Evolutionary conservation across 2,888 invertebrate genomes (phyloP).

Genomic region (Caenorhabditis uteleia): DNA sequence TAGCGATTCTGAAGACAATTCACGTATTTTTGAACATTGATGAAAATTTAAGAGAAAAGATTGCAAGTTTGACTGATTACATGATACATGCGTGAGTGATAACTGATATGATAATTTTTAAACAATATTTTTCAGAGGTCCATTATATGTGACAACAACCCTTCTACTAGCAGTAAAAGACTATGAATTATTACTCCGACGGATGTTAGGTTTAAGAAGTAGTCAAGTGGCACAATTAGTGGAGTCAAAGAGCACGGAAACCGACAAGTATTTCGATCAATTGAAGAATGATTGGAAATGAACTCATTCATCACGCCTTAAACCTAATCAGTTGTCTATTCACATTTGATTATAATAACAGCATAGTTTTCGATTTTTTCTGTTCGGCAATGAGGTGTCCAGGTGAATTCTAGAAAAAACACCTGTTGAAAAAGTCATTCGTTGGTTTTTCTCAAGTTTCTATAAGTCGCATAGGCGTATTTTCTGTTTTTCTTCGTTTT

Average conservation of each 20-base stretch:
- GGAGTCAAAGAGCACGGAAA: slow-evolving; percentile 1
- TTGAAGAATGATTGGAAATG: slow-evolving; percentile 10
- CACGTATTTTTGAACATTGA: slow-evolving; percentile 15
- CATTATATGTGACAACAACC: slow-evolving; percentile 10
- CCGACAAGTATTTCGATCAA: slow-evolving; percentile 23
- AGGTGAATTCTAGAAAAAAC: too few species aligned
- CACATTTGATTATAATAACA: too few species aligned
- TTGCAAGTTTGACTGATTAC: slow-evolving; percentile 17
- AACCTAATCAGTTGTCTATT: too few species aligned
- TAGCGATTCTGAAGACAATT: slow-evolving; percentile 17
- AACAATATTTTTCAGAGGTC: slow-evolving; percentile 11
- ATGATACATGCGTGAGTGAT: slow-evolving; percentile 19
- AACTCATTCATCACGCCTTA: slow-evolving; percentile 1
- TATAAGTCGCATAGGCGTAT: too few species aligned
- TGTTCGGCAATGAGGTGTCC: too few species aligned
- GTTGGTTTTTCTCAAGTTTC: too few species aligned
- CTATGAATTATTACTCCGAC: slow-evolving; percentile 4
- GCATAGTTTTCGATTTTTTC: too few species aligned
- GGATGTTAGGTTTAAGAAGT: slow-evolving; percentile 7
- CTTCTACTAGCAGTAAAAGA: slow-evolving; percentile 14
- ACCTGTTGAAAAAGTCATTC: too few species aligned
- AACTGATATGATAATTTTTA: background rate
- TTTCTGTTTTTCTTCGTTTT: too few species aligned
- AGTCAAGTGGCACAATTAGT: background rate
- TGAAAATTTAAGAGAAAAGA: slow-evolving; percentile 10